Conservation (phyloP, 2,113 vertebrate species). For the Ceyx cyanopectus region DNA sequence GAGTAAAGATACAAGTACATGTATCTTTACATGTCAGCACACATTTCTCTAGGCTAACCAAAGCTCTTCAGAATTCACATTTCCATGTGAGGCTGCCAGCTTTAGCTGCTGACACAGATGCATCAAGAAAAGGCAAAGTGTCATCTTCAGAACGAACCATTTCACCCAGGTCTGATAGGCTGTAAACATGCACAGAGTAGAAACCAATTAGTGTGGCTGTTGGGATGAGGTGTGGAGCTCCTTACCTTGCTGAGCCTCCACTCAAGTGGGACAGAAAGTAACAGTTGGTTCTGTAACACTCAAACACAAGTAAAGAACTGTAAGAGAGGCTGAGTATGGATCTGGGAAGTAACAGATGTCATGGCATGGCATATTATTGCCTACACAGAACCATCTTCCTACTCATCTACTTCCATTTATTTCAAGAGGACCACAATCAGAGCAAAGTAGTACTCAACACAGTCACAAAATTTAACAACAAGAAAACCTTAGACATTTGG, state of each 20-base stretch:
- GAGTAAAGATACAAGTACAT: too few relatives aligned
- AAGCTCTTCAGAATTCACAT: neutral
- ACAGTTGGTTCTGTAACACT: neutral
- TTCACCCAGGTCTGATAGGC: neutral
- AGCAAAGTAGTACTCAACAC: neutral
- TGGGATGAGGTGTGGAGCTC: neutral
- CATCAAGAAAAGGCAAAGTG: neutral
- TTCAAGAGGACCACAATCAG: neutral
- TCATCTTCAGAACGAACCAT: neutral
- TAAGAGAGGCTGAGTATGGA: neutral
- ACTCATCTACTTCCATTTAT: neutral
- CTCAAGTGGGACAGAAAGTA: neutral
- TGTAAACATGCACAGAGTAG: neutral
- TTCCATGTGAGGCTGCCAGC: neutral
- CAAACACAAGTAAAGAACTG: neutral
- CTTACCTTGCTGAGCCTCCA: neutral
- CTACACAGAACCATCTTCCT: neutral
- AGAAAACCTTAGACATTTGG: neutral
- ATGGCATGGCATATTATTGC: neutral
- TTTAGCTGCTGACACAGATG: neutral
- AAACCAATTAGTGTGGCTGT: neutral
- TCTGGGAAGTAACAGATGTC: neutral
- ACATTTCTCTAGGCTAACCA: neutral
- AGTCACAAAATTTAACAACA: neutral
- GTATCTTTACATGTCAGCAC: neutral